These are phyloP conservation scores for Heterohyrax brucei DNA, from an alignment of 2,797 vertebrate species.

Conservation along the genomic window DNA sequence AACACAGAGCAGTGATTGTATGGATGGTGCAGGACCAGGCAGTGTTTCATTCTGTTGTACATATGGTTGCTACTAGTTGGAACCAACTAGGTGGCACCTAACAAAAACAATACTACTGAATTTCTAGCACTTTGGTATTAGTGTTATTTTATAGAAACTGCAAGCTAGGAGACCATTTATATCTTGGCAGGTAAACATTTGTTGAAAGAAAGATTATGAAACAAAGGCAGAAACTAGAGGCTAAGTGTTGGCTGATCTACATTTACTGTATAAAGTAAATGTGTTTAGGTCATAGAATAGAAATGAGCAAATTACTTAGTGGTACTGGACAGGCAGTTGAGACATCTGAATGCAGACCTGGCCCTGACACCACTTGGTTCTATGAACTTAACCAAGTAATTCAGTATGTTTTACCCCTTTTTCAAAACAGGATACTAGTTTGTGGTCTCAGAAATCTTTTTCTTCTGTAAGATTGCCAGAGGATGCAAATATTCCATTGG, in stretches of 20 bases:
- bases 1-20: no score
- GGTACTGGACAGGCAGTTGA: background rate
- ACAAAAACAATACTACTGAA: background rate
- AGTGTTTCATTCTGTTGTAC: no score
- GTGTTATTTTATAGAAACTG: constrained; percentile 40
- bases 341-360: background rate
- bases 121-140: background rate
- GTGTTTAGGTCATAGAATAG: background rate
- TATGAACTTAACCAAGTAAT: background rate
- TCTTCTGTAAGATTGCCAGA: background rate
- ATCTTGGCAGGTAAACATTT: constrained; percentile 50
- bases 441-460: background rate
- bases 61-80: no score
- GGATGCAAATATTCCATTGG: constrained; percentile 10
- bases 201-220: background rate
- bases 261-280: background rate
- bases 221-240: background rate
- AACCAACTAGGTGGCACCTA: no score
- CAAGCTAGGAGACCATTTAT: constrained; percentile 1
- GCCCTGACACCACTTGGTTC: background rate
- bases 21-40: no score
- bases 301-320: background rate
- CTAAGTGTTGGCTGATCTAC: background rate
- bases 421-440: constrained; percentile 12
- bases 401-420: background rate